Percentiles rank a stretch among this genome's conserved stretches.
These are phyloP conservation scores for Sminthurinus aureus DNA, from an alignment of 2,888 invertebrate species.

Conservation along the genomic window DNA sequence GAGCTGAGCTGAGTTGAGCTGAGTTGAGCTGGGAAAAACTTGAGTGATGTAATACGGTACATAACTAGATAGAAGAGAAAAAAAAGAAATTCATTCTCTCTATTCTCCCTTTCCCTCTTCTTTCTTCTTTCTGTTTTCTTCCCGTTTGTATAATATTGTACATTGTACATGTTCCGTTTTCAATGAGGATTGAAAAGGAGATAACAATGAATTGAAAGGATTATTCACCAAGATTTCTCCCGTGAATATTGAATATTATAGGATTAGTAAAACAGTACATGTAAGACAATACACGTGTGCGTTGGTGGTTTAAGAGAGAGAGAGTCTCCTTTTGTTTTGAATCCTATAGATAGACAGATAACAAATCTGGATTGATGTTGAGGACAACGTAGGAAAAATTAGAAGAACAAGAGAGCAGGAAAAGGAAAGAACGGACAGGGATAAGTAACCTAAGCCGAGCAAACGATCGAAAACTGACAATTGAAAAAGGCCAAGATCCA, in stretches of 20 bases:
- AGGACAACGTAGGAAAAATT: background rate
- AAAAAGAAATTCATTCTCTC: background rate
- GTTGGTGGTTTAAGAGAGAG: background rate
- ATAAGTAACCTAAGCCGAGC: too few relatives aligned
- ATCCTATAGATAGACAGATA: background rate
- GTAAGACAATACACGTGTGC: background rate
- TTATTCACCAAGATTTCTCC: background rate
- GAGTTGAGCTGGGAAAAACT: background rate
- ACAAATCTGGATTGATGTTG: background rate
- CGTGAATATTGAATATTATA: background rate
- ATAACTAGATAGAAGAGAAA: background rate
- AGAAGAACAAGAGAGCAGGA: background rate
- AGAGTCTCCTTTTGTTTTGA: background rate
- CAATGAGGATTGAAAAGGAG: background rate
- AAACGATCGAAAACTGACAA: background rate
- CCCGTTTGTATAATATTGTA: background rate
- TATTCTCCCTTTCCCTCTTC: background rate
- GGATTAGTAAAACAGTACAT: background rate
- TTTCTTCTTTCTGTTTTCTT: background rate
- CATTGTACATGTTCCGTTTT: background rate
- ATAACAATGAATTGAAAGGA: background rate
- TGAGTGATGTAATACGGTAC: background rate
- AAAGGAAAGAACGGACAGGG: too few relatives aligned
- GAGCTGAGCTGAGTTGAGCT: background rate
- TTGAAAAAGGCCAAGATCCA: background rate